Conservation (phyloP, 92 coral and sea anemone species). For the Zoanthus solanderi region DNA sequence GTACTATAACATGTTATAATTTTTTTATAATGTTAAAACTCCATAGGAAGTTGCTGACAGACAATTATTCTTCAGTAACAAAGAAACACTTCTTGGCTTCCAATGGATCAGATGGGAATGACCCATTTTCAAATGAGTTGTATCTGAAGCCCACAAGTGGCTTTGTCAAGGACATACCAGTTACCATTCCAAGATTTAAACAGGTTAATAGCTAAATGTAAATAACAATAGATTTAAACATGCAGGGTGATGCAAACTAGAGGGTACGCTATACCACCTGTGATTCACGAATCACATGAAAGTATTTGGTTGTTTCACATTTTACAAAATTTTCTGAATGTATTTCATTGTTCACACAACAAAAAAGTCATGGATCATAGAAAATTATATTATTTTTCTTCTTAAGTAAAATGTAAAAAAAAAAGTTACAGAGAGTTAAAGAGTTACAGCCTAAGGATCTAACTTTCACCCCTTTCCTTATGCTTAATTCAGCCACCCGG, state of each 20-base stretch:
- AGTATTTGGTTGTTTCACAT: too few relatives aligned
- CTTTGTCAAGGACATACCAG: slow-evolving; percentile 95
- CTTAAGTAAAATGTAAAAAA: too few relatives aligned
- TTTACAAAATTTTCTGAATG: too few relatives aligned
- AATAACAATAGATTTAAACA: neutral
- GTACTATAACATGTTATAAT: neutral
- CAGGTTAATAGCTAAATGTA: slow-evolving; percentile 62
- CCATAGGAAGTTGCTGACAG: slow-evolving; percentile 77
- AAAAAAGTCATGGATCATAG: too few relatives aligned
- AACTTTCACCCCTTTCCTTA: too few relatives aligned
- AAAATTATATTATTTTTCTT: too few relatives aligned
- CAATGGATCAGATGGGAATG: slow-evolving; percentile 90
- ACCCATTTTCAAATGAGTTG: slow-evolving; percentile 85
- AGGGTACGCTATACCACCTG: too few relatives aligned
- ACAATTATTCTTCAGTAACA: slow-evolving; percentile 92
- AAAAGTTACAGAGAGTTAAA: too few relatives aligned
- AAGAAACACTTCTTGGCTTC: slow-evolving; percentile 92
- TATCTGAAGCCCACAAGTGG: slow-evolving; percentile 91
- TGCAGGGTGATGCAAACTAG: neutral
- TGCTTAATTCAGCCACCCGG: too few relatives aligned
- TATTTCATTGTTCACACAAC: too few relatives aligned
- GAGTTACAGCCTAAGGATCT: too few relatives aligned
- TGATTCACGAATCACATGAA: too few relatives aligned
- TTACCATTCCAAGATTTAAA: slow-evolving; percentile 87
- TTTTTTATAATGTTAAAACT: neutral